phyloP scores from a whole-genome alignment of 2,113 vertebrate species.

The Cheirogaleus medius region DNA sequence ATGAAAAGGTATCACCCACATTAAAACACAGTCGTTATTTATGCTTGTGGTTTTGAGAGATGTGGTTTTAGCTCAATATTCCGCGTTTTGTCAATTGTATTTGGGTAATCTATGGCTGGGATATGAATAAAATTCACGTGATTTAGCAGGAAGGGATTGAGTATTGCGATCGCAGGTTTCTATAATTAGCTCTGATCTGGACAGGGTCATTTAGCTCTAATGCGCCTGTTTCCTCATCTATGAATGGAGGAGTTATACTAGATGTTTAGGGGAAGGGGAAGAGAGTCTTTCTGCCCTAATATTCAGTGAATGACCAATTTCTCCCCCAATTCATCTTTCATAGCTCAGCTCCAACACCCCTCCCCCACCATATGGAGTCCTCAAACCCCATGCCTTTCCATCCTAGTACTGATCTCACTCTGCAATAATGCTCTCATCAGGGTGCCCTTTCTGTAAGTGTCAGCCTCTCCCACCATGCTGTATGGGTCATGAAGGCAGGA shows the following conservation, averaged over 20 bases:
- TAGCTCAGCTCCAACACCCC: neutral
- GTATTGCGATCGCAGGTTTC: neutral
- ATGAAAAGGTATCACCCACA: constrained; percentile 12
- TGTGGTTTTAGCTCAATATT: constrained; percentile 54
- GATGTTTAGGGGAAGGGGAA: neutral
- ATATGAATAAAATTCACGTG: constrained; percentile 52
- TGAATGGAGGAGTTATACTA: neutral
- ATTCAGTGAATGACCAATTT: neutral
- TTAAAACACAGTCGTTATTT: neutral
- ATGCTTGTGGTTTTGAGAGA: constrained; percentile 35
- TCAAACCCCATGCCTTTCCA: neutral
- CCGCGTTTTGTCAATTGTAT: neutral
- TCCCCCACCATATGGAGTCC: neutral
- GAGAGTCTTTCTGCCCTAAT: neutral
- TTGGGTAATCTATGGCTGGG: constrained; percentile 37
- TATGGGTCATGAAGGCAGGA: neutral
- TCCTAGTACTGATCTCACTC: neutral
- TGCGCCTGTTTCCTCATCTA: constrained; percentile 37
- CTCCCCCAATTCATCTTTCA: neutral
- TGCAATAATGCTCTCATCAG: neutral
- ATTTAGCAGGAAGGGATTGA: constrained; percentile 36
- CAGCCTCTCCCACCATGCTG: neutral
- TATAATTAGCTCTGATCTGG: constrained; percentile 23
- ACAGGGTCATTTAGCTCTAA: neutral
- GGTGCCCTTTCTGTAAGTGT: neutral